Conservation (phyloP, 2,888 invertebrate species). For the Apoderus coryli region DNA sequence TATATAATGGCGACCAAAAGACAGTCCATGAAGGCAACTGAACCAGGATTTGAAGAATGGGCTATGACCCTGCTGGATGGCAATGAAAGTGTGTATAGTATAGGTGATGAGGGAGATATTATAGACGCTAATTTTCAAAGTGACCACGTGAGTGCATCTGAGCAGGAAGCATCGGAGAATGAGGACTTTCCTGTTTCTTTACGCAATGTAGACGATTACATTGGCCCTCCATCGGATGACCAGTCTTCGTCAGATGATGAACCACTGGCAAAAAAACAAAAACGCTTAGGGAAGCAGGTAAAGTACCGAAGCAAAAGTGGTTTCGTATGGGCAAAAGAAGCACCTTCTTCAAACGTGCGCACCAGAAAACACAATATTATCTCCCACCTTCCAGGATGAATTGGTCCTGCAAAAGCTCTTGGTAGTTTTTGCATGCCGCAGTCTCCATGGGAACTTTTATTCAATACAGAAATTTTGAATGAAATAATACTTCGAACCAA, state of each 20-base stretch:
- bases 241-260: conserved; percentile 4
- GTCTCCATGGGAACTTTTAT: conserved; percentile 4
- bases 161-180: conserved; percentile 8
- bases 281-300: conserved; percentile 3
- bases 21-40: conserved; percentile 6
- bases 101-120: conserved; percentile 5
- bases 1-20: no score
- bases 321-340: no score
- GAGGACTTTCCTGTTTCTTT: no score
- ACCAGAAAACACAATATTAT: neutral
- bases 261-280: conserved; percentile 5
- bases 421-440: neutral
- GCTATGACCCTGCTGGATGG: conserved; percentile 5
- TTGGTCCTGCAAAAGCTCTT: conserved; percentile 4
- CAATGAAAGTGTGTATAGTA: conserved; percentile 7
- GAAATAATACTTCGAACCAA: no score
- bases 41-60: conserved; percentile 7
- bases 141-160: conserved; percentile 6
- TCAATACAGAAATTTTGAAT: conserved; percentile 1
- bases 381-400: conserved; percentile 3
- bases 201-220: conserved; percentile 3
- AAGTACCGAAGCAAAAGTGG: conserved; percentile 1
- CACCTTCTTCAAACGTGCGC: conserved; percentile 2
- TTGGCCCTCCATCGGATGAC: conserved; percentile 1
- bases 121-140: conserved; percentile 5